Base-by-base conservation (phyloP, 1,140 invertebrate species). In the Brevipalpus yothersi region DNA sequence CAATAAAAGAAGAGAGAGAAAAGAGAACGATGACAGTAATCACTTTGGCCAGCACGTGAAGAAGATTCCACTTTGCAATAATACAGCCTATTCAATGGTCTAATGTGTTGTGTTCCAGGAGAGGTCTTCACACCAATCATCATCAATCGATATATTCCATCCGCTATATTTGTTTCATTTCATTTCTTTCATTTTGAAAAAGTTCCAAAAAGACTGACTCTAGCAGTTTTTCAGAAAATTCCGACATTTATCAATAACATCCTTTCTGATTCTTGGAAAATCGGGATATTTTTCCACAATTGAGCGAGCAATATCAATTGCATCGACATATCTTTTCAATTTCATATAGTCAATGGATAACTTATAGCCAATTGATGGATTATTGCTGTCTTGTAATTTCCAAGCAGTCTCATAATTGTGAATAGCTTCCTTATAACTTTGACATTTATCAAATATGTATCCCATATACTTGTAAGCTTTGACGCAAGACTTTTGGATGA, bases 241-340 rank as follows among this genome's bases (percentile, higher is more conserved):
- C 62, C 88, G 79, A n/a, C 86, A 86, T 72, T 95, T 95, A 62
- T 95, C 90, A 40, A 94, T 73, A 65, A 97, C 87, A 62, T 95
- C 91, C 69, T 92, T 93, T 61, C 78, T 80, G 8, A 96, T 83
- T 64, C 85, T 83, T 0, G 86, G 83, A 75, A 90, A 94, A 64
- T 92, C 84, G 0, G 89, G 84, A 72, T 82, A 83, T 47, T 79
- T 73, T 61, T 78, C 79, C 7, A 94, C 68, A 7, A 96, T 71
- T 68, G 82, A 77, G 61, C 91, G 82, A 61, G 83, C 84, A 1
- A 84, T 77, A 67, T 88, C 83, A 65, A 94, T 86, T 5, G 82
- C 80, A 67, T 92, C 85, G 0, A 87, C 83, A 69, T 82, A 90
- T 59, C 82, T 75, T 70, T 91, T 93, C 3, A 82, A 82, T 70